A percentile compares a stretch with the other conserved stretches of the same genome.
Conservation (phyloP, 53 echinoderm and acorn worm species). For the Mesocentrotus franciscanus region DNA sequence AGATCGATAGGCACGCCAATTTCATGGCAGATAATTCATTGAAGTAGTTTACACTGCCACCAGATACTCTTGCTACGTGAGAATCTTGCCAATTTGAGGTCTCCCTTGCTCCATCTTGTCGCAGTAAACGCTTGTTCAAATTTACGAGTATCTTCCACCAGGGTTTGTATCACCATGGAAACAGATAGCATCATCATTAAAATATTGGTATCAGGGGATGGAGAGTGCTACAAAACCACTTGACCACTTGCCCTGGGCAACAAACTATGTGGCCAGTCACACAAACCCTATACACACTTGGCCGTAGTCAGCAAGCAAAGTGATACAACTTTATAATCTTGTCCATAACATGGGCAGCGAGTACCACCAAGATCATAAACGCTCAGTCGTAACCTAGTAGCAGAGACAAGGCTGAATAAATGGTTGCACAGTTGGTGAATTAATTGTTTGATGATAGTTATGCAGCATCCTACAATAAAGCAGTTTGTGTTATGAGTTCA, state of each 20-base stretch:
- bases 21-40: constrained; percentile 43
- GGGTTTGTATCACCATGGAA: constrained; percentile 30
- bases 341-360: too few species aligned
- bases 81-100: constrained; percentile 18
- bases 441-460: background rate
- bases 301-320: background rate
- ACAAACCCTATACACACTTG: background rate
- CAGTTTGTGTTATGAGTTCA: too few species aligned
- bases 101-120: constrained; percentile 10
- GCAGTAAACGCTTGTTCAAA: constrained; percentile 39
- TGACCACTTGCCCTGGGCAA: constrained; percentile 50
- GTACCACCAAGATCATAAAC: too few species aligned
- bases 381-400: too few species aligned
- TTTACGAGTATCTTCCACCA: constrained; percentile 31
- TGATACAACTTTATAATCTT: background rate
- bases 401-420: too few species aligned
- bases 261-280: constrained; percentile 21
- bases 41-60: constrained; percentile 35
- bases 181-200: constrained; percentile 43
- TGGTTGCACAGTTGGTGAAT: background rate
- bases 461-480: background rate
- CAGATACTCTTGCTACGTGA: constrained; percentile 36
- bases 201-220: constrained; percentile 34
- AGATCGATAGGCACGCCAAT: constrained; percentile 45
- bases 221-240: constrained; percentile 23